Base-by-base conservation (phyloP, 1,140 invertebrate genomes). In the Phymorhynchus buccinoides region DNA sequence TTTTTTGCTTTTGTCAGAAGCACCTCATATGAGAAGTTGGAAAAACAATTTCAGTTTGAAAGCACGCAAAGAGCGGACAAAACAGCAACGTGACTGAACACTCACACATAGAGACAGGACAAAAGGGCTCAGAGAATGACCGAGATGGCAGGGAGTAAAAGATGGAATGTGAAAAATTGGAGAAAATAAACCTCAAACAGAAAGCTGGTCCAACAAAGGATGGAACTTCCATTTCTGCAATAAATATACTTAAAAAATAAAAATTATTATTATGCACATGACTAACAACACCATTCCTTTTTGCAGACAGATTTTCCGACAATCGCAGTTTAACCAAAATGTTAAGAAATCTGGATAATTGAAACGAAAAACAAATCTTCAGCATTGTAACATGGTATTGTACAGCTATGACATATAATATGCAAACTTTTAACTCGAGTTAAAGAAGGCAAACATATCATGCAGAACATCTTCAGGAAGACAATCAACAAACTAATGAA, bases 161-260 rank as follows among this genome's bases (percentile, higher is more conserved):
- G 73, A 75, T 75, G 73, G 73, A 75, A 75, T 75, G 73, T 75
- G 73, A 75, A n/a, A n/a, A n/a, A 27, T 41, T 75, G 73, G 73
- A 75, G 35, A 37, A 75, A 37, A 75, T 22, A 35, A 75, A 37
- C 73, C 37, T 75, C 37, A 75, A 75, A 75, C 73, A 75, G 73
- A 75, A 75, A 75, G 35, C 73, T 75, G 73, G 71, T 75, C 73
- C 73, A 75, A 75, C 42, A 75, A 18, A 41, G 35, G n/a, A 16
- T 75, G 73, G 73, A 75, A 75, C 73, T 75, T 71, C 35, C 35
- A 71, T 37, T 52, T 41, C 37, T 41, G 73, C 35, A 75, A 75
- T 75, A 75, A 75, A 75, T 75, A 75, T 39, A 35, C 35, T 39
- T 75, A n/a, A n/a, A n/a, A n/a, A n/a, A n/a, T n/a, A n/a, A n/a